Percentiles rank a stretch among this genome's conserved stretches.
Evolutionary conservation across 1,140 invertebrate species (phyloP).

Genomic region (Cataglyphis hispanica): DNA sequence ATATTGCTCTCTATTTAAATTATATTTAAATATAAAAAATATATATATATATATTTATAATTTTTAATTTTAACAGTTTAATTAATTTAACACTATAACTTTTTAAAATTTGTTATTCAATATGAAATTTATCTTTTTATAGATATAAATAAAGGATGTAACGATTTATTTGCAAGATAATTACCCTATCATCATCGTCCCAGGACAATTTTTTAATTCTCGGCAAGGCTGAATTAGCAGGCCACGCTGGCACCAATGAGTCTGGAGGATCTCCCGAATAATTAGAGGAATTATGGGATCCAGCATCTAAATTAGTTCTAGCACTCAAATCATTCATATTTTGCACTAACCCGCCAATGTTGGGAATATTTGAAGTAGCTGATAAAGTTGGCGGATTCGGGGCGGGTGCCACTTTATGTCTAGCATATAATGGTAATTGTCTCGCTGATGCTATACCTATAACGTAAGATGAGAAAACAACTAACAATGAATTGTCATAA

Average conservation of each 20-base stretch:
- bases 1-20: background rate
- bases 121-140: background rate
- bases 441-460: conserved; percentile 76
- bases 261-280: conserved; percentile 83
- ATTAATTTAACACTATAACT: background rate
- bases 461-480: background rate
- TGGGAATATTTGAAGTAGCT: conserved; percentile 84
- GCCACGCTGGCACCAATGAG: conserved; percentile 85
- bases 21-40: background rate
- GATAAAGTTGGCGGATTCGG: conserved; percentile 84
- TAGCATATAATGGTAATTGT: conserved; percentile 80
- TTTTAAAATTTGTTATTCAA: background rate
- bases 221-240: conserved; percentile 87
- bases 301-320: conserved; percentile 79
- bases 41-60: too few relatives aligned
- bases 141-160: background rate
- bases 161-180: conserved; percentile 12
- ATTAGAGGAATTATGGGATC: conserved; percentile 83
- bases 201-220: conserved; percentile 91
- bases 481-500: background rate
- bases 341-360: conserved; percentile 83
- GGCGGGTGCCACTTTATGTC: conserved; percentile 85
- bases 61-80: too few relatives aligned
- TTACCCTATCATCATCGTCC: conserved; percentile 89
- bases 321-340: conserved; percentile 85